phyloP scores from a whole-genome alignment of 1,140 invertebrate genomes.

The Hypsibius dujardini region DNA sequence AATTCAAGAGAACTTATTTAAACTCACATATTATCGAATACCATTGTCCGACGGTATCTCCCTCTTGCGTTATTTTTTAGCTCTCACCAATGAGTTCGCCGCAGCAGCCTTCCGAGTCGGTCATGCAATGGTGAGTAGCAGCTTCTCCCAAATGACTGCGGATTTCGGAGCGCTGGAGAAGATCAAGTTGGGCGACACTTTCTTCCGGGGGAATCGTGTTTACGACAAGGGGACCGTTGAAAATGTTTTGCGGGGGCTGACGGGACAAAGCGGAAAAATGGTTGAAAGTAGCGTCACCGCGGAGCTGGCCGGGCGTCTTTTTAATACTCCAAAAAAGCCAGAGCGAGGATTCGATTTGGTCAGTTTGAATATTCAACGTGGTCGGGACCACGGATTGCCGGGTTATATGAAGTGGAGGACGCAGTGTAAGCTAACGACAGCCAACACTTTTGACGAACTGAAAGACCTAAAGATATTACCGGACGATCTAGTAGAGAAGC shows the following conservation, averaged over 20 bases:
- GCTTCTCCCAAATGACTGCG: conserved; percentile 31
- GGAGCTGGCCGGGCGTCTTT: conserved; percentile 40
- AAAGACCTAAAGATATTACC: too few species aligned
- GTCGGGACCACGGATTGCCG: conserved; percentile 32
- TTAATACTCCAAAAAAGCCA: conserved; percentile 33
- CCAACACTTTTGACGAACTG: background rate
- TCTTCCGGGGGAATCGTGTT: conserved; percentile 30
- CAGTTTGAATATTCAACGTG: conserved; percentile 60
- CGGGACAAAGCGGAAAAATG: conserved; percentile 46
- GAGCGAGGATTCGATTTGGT: conserved; percentile 62
- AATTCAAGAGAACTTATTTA: too few species aligned
- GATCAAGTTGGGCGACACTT: conserved; percentile 38
- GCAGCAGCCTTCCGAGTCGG: conserved; percentile 47
- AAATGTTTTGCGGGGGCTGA: conserved; percentile 46
- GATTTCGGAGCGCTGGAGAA: conserved; percentile 35
- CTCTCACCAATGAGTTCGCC: conserved; percentile 45
- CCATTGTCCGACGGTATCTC: too few species aligned
- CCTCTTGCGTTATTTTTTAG: conserved; percentile 27
- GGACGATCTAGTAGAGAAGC: too few species aligned
- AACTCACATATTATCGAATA: too few species aligned
- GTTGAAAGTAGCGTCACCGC: conserved; percentile 47
- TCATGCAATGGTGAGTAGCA: conserved; percentile 38
- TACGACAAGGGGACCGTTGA: conserved; percentile 39
- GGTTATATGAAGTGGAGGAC: conserved; percentile 33
- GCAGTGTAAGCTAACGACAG: conserved; percentile 26